Percentiles rank a stretch among this genome's conserved stretches.
Conservation (phyloP, 2,797 vertebrate species). For the Leptoclinus maculatus region DNA sequence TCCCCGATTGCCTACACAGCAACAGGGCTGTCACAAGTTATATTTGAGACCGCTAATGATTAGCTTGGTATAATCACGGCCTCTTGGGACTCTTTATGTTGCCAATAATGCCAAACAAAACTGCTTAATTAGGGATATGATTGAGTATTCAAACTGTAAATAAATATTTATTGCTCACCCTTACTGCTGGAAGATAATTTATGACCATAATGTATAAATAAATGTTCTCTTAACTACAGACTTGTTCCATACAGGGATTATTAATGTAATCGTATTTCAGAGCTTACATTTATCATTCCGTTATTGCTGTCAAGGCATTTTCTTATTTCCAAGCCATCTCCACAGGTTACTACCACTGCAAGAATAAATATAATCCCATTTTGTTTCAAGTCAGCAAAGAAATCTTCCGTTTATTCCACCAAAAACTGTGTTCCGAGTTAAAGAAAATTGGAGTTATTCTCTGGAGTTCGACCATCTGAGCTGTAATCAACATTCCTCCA, state of each 20-base stretch:
- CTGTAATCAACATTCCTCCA: slow-evolving; percentile 62
- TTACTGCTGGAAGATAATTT: slow-evolving; percentile 13
- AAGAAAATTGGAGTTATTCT: slow-evolving; percentile 52
- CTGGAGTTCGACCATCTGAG: slow-evolving; percentile 50
- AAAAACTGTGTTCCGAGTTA: slow-evolving; percentile 24
- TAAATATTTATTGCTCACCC: background rate
- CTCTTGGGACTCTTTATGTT: slow-evolving; percentile 30
- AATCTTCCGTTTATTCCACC: slow-evolving; percentile 14
- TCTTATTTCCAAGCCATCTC: slow-evolving; percentile 1
- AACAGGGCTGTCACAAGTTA: slow-evolving; percentile 33
- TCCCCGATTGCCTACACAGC: slow-evolving; percentile 42
- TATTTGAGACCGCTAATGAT: slow-evolving; percentile 42
- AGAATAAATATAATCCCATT: slow-evolving; percentile 25
- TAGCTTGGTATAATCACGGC: slow-evolving; percentile 3
- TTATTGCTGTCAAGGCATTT: background rate
- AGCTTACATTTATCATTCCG: background rate
- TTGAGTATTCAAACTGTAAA: slow-evolving; percentile 27
- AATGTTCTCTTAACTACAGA: slow-evolving; percentile 11
- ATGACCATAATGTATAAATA: slow-evolving; percentile 7
- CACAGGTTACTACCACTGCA: background rate
- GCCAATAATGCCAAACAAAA: slow-evolving; percentile 31
- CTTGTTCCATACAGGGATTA: background rate
- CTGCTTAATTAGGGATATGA: slow-evolving; percentile 44
- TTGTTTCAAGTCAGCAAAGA: slow-evolving; percentile 28
- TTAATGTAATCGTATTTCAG: background rate